A percentile compares a stretch with the other conserved stretches of the same genome.
Conservation (phyloP, 2,113 vertebrate genomes). For the Paradoxurus hermaphroditus region DNA sequence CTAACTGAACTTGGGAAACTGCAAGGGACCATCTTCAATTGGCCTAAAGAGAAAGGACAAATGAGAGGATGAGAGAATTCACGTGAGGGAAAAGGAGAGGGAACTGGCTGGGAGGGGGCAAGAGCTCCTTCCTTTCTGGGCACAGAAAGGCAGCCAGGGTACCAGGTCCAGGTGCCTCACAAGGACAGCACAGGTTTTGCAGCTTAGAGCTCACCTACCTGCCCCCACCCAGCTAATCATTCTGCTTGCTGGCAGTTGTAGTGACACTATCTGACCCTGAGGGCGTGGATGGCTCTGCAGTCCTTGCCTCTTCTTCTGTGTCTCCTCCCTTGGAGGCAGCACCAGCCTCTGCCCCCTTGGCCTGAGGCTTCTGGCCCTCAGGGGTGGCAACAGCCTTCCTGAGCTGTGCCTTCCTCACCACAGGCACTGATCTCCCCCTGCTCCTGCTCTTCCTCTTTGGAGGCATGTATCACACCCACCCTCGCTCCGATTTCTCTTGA, state of each 20-base stretch:
- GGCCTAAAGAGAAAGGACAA: too few species aligned
- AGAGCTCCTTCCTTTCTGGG: too few species aligned
- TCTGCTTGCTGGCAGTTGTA: constrained; percentile 86
- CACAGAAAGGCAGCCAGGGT: too few species aligned
- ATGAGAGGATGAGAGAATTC: too few species aligned
- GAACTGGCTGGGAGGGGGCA: too few species aligned
- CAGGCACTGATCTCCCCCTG: constrained; percentile 69
- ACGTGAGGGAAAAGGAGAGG: too few species aligned
- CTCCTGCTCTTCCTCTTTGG: constrained; percentile 82
- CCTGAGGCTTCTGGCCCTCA: constrained; percentile 63
- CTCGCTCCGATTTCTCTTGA: constrained; percentile 93
- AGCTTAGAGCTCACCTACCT: constrained; percentile 80
- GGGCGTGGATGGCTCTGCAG: constrained; percentile 84
- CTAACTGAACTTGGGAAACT: too few species aligned
- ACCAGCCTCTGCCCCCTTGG: constrained; percentile 76
- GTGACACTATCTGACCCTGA: constrained; percentile 83
- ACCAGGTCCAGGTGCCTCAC: too few species aligned
- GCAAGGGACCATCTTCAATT: too few species aligned
- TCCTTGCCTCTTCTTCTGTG: constrained; percentile 79
- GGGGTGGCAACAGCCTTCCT: constrained; percentile 62
- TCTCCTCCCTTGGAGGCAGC: constrained; percentile 62
- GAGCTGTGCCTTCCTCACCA: constrained; percentile 79
- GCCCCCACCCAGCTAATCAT: constrained; percentile 86
- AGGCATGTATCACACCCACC: constrained; percentile 78
- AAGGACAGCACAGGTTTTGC: constrained; percentile 51